phyloP scores from a whole-genome alignment of 2,113 vertebrate species.

The Brienomyrus longianalis region DNA sequence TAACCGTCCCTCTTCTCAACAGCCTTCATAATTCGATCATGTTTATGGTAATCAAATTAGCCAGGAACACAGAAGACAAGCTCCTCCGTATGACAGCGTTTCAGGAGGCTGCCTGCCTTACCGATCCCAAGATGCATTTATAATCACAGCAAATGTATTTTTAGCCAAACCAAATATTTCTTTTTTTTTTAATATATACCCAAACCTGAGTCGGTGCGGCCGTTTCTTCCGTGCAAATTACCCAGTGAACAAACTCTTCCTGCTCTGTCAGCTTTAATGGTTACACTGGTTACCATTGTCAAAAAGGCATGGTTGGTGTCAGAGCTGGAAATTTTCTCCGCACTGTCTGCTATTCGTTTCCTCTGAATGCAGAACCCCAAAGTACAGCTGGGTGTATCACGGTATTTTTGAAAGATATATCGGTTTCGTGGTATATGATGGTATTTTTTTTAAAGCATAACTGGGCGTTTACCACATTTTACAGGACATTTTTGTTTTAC shows the following conservation, averaged over 20 bases:
- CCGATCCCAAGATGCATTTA: background rate
- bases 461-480: too few species aligned
- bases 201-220: background rate
- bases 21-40: background rate
- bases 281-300: background rate
- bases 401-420: too few species aligned
- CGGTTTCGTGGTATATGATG: too few species aligned
- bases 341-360: background rate
- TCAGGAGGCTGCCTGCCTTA: background rate
- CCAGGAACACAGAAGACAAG: background rate
- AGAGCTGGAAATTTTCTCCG: background rate
- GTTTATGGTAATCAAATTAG: conserved; percentile 14
- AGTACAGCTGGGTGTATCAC: too few species aligned
- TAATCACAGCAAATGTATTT: background rate
- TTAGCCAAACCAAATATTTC: conserved; percentile 30
- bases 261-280: background rate
- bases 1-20: background rate
- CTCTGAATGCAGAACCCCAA: background rate
- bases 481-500: too few species aligned
- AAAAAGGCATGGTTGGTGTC: background rate
- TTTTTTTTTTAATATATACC: conserved; percentile 28
- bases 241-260: background rate
- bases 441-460: too few species aligned
- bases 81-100: background rate
- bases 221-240: background rate